Base-by-base conservation (phyloP, 1,140 invertebrate species). In the Bathynomus jamesi region DNA sequence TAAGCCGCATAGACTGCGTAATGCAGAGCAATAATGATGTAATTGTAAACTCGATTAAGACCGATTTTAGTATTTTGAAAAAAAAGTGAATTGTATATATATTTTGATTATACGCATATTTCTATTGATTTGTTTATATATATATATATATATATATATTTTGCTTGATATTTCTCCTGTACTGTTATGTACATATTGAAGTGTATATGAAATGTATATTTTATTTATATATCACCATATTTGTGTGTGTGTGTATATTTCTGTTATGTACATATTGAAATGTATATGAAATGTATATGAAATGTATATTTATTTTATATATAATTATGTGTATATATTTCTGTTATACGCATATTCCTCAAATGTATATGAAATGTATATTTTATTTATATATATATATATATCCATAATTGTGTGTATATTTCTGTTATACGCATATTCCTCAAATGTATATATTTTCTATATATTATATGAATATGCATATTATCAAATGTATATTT, bases 91-190 rank as follows among this genome's bases (percentile, higher is more conserved):
- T n/a, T n/a, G n/a, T n/a, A n/a, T n/a, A n/a, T n/a, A n/a, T n/a
- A n/a, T n/a, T n/a, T n/a, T n/a, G n/a, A 53, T 2, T 53, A 53
- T 53, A 53, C 21, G 21, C 21, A 53, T 53, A 53, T 53, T 17
- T 53, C 13, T 53, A 53, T 53, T 17, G 13, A 53, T 53, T 17
- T 53, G 21, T 53, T 17, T 53, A 53, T 53, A 53, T 53, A 53
- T 53, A 53, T 53, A 53, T 53, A 53, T 53, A 53, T 53, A 53
- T 53, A 53, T 53, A 53, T 53, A 53, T 53, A 53, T 53, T 17
- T 53, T n/a, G n/a, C n/a, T n/a, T n/a, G n/a, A 53, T 53, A 53
- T 17, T 53, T 17, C 5, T 17, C 21, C 13, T 53, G 21, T 53
- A 53, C 21, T 17, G 13, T 17, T 53, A 53, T 53, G 21, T 53